phyloP scores from a whole-genome alignment of 2,888 invertebrate genomes.

The Drosophila atripex region DNA sequence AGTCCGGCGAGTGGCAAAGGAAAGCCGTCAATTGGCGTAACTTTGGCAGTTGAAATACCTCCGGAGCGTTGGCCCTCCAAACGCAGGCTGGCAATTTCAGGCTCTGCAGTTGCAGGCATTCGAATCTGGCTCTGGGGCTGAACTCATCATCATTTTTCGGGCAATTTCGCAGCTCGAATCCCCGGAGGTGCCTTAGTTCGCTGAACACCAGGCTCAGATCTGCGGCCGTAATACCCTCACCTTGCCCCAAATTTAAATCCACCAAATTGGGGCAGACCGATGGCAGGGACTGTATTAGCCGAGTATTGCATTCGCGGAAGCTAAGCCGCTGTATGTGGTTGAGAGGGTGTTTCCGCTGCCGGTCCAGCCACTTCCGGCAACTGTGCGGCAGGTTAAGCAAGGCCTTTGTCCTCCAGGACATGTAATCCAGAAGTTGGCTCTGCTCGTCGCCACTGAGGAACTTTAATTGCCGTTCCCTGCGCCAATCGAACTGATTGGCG shows the following conservation, averaged over 20 bases:
- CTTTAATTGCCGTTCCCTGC: conserved; percentile 44
- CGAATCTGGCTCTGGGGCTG: conserved; percentile 12
- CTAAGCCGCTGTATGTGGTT: conserved; percentile 44
- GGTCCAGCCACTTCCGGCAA: conserved; percentile 26
- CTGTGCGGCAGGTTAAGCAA: conserved; percentile 50
- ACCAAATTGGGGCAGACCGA: conserved; percentile 40
- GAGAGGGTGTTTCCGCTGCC: conserved; percentile 19
- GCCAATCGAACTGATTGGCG: conserved; percentile 49
- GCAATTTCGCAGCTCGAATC: conserved; percentile 50
- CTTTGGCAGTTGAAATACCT: conserved; percentile 54
- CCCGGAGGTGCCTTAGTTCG: conserved; percentile 33
- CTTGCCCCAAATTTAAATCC: conserved; percentile 46
- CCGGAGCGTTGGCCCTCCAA: conserved; percentile 43
- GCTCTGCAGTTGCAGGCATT: conserved; percentile 34
- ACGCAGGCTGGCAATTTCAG: conserved; percentile 59
- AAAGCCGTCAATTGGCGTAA: conserved; percentile 61
- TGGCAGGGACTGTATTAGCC: conserved; percentile 48
- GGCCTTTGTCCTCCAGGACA: conserved; percentile 45
- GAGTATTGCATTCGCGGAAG: conserved; percentile 32
- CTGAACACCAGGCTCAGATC: conserved; percentile 39
- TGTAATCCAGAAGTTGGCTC: conserved; percentile 41
- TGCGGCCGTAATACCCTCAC: conserved; percentile 9
- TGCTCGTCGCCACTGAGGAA: conserved; percentile 43
- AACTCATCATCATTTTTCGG: background rate
- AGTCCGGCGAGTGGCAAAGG: conserved; percentile 47